Base-by-base conservation (phyloP, 2,113 vertebrate genomes). In the Origma solitaria region DNA sequence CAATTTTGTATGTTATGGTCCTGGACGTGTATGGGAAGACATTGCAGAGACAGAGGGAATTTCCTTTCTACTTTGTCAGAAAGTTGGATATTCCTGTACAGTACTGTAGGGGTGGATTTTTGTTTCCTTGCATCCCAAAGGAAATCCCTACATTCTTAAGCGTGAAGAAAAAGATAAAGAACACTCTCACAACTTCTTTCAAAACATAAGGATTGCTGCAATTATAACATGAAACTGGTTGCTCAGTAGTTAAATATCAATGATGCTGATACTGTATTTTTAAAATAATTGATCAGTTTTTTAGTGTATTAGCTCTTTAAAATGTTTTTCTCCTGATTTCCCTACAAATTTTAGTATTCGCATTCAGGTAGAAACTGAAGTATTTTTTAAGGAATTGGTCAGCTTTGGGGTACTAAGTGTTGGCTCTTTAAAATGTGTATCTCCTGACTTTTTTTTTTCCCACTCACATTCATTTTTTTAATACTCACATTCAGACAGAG, bases 1-100 rank as follows among this genome's bases (percentile, higher is more conserved):
- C 30, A 6, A 7, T 42, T 51, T 49, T n/a, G 1, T 56, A 2
- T 12, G 27, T 69, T 38, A 25, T 0, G 2, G 33, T 20, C 25
- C 35, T 47, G 37, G 22, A 53, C 18, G 47, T 22, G 31, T 11
- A 30, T 4, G 33, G 76, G 16, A 44, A 75, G 33, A 24, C 10
- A 2, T 11, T 28, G 42, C 21, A 54, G 47, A 88, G 28, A 73
- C 11, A 81, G 7, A 49, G 44, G 7, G 64, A 57, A 37, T 42
- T 92, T 60, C 27, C 40, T 40, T 90, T 73, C 37, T 61, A 4
- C 25, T 49, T 51, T 23, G 17, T 54, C 51, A 82, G 51, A 80
- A 85, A 49, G 40, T 20, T 35, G 53, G n/a, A 16, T 50, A 38
- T 37, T 90, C 57, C 81, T 78, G 53, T 18, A 21, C 7, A 33